Base-by-base conservation (phyloP, 2,888 invertebrate species). In the Agonum fuliginosum region DNA sequence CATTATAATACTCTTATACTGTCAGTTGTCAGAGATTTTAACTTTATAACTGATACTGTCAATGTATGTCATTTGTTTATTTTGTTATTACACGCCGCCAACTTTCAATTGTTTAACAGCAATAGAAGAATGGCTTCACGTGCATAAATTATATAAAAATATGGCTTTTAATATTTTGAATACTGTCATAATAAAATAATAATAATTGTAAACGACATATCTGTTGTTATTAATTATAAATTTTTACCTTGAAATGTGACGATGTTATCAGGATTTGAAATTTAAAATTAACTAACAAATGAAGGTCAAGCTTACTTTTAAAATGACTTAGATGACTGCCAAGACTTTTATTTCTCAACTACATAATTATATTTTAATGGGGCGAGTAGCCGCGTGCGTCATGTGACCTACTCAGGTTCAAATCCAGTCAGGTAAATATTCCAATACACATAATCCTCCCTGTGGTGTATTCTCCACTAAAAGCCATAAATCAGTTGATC, bases 81-180 rank as follows among this genome's bases (percentile, higher is more conserved):
- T 46, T 12, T 12, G 12, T 10, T n/a, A n/a, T 41, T 41, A 12
- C 8, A 12, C 41, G 14, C n/a, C n/a, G 12, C 41, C 41, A 46
- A 46, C 46, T 46, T 46, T 46, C 46, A 46, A 46, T 46, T 46
- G 46, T 46, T 46, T 17, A 46, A 46, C 46, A 46, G 17, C 12
- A 46, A 46, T 17, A 46, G 17, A 46, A 17, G 46, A 46, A 46
- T 46, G 0, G 4, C 17, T n/a, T 3, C 17, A 46, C 8, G 0
- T 5, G 8, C 14, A 17, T 2, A 46, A 46, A 17, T 17, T 14
- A 46, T 17, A 46, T 14, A 46, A 8, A 46, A 17, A 46, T 46
- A 12, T 46, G 30, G 17, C 17, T 8, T 46, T 17, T 17, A 46
- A 46, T 46, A 12, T 37, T 37, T 0, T n/a, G 37, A 37, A 0